Percentiles rank a stretch among this genome's conserved stretches.
Evolutionary conservation across 2,888 invertebrate genomes (phyloP).

Genomic region (Ischnura elegans): DNA sequence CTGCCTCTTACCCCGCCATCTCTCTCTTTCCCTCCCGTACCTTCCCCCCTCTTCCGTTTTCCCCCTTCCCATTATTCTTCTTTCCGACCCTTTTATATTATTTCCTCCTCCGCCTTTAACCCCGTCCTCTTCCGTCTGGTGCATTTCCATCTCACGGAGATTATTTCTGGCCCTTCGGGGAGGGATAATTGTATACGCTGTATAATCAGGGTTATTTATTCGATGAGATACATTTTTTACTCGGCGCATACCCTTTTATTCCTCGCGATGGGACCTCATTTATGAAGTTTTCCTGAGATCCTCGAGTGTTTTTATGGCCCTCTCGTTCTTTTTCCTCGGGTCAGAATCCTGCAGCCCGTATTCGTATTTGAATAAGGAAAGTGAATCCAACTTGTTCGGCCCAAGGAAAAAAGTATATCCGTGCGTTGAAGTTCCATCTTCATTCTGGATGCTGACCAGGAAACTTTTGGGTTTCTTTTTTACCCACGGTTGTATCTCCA

Average conservation of each 20-base stretch:
- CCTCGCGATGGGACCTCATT: neutral
- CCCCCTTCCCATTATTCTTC: neutral
- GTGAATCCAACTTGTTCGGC: neutral
- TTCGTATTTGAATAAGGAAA: neutral
- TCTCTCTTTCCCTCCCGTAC: neutral
- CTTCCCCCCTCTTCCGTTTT: neutral
- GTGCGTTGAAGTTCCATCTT: neutral
- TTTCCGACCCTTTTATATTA: neutral
- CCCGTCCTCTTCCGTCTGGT: neutral
- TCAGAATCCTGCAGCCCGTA: neutral
- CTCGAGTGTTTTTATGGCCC: neutral
- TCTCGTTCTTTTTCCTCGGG: neutral
- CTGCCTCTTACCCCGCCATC: too few relatives aligned
- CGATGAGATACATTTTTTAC: neutral
- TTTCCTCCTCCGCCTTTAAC: neutral
- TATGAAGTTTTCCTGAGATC: neutral
- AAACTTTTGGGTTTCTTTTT: too few relatives aligned
- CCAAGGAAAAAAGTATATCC: neutral
- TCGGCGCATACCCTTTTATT: constrained; percentile 7
- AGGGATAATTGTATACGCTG: constrained; percentile 31
- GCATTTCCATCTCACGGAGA: constrained; percentile 22
- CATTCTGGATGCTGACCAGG: too few relatives aligned
- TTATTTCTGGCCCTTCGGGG: constrained; percentile 27
- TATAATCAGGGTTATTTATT: constrained; percentile 35
- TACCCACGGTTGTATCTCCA: too few relatives aligned